Base-by-base conservation (phyloP, 1,140 invertebrate genomes). In the Caenorhabditis remanei region DNA sequence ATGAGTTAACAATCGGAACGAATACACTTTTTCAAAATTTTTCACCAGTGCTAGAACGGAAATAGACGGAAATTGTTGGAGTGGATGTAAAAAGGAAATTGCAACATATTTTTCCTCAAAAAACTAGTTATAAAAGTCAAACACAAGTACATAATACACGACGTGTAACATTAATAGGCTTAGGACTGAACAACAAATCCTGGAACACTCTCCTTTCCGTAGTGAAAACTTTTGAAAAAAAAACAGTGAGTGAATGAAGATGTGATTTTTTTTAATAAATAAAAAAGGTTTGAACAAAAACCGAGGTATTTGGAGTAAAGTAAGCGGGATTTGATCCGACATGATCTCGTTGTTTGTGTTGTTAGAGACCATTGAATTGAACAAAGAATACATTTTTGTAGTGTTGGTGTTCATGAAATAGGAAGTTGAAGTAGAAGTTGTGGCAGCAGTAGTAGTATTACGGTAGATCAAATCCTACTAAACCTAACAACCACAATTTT, bases 11-110 rank as follows among this genome's bases (percentile, higher is more conserved):
- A 65, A 40, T 41, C 3, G 61, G 16, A 40, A 40, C 8, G 24
- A 65, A 21, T 24, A 40, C 61, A 40, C 13, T 65, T 65, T 24
- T 9, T 32, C 32, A 2, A 32, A 32, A 32, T 0, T 32, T 32
- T n/a, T n/a, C 32, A 11, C 46, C 50, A 53, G 3, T 53, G 13
- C 4, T 14, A 53, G 46, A 50, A 50, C 71, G 46, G 71, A 50
- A 79, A 50, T 24, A 48, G 46, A 50, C 6, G 71, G 46, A 50
- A 79, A 79, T 50, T 79, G 71, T 53, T 53, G 19, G 13, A 13
- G 24, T 79, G 71, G 71, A 79, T 79, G 71, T 50, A 50, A 79
- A 79, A 79, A 41, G 71, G 71, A 79, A 79, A 79, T 79, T 43
- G 43, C 71, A 79, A 79, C 71, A 50, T 50, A 50, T 79, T 19